Evolutionary conservation across 1,140 invertebrate genomes (phyloP).

Genomic region (Lepidurus arcticus): DNA sequence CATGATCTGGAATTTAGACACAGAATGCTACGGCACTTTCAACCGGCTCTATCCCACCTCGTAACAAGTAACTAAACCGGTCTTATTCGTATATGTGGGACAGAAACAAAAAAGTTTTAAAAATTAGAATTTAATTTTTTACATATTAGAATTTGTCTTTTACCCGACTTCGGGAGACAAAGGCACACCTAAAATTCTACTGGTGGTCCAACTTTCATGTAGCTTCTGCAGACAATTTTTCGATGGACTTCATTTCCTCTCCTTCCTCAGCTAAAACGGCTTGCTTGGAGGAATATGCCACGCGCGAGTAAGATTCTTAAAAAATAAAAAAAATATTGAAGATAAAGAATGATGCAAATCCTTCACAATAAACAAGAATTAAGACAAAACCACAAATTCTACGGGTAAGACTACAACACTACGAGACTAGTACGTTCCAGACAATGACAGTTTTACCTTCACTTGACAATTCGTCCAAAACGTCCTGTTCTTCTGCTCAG

Average conservation of each 20-base stretch:
- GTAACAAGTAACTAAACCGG: no score
- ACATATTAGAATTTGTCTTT: background rate
- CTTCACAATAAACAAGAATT: background rate
- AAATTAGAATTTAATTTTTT: no score
- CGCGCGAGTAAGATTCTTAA: slow-evolving; percentile 6
- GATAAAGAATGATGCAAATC: background rate
- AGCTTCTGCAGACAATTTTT: background rate
- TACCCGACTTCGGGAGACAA: background rate
- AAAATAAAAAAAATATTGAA: background rate
- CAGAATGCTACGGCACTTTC: no score
- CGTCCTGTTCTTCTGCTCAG: background rate
- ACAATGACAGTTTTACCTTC: background rate
- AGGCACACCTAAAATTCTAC: background rate
- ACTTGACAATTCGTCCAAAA: background rate
- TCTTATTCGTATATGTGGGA: no score
- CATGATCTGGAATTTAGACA: no score
- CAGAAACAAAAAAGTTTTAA: no score
- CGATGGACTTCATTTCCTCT: background rate
- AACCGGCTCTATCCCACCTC: no score
- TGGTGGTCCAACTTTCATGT: background rate
- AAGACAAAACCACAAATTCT: background rate
- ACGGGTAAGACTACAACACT: background rate
- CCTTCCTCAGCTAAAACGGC: background rate
- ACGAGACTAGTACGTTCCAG: background rate
- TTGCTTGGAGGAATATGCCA: background rate